Evolutionary conservation across 2,113 vertebrate species (phyloP).

Genomic region (Channa argus): DNA sequence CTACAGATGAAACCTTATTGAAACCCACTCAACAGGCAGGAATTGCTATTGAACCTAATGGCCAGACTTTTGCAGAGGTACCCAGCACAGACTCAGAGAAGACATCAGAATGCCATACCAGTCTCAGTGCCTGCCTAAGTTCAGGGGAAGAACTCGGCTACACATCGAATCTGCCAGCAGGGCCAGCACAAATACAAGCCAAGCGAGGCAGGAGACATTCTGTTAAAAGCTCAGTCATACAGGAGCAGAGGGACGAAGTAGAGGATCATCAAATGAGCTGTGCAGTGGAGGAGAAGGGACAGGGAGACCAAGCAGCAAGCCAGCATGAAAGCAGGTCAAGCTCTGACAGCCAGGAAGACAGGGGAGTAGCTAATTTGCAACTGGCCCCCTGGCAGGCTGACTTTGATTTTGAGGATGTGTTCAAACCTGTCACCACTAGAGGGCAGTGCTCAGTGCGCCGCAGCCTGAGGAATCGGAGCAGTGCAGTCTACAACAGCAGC

Average conservation of each 20-base stretch:
- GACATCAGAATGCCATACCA: neutral
- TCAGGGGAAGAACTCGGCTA: neutral
- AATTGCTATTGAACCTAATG: neutral
- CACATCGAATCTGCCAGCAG: neutral
- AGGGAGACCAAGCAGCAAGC: neutral
- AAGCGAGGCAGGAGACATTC: constrained; percentile 21
- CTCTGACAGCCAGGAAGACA: constrained; percentile 12
- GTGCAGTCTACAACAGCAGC: neutral
- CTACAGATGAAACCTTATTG: neutral
- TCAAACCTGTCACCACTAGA: constrained; percentile 68
- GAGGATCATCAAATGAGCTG: constrained; percentile 14
- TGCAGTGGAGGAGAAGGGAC: constrained; percentile 6
- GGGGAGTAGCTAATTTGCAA: neutral
- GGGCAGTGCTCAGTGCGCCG: constrained; percentile 79
- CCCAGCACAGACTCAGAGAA: neutral
- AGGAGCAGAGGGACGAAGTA: neutral
- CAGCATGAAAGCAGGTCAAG: constrained; percentile 18
- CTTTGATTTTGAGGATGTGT: constrained; percentile 81
- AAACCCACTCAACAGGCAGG: neutral
- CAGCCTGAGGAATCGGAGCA: constrained; percentile 79
- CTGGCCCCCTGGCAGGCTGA: constrained; percentile 75
- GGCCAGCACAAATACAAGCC: neutral
- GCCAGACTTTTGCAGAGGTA: neutral
- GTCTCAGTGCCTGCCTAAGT: neutral
- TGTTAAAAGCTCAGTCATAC: neutral